Conservation (phyloP, 2,888 invertebrate species). For the Philopedon plagiatum region DNA sequence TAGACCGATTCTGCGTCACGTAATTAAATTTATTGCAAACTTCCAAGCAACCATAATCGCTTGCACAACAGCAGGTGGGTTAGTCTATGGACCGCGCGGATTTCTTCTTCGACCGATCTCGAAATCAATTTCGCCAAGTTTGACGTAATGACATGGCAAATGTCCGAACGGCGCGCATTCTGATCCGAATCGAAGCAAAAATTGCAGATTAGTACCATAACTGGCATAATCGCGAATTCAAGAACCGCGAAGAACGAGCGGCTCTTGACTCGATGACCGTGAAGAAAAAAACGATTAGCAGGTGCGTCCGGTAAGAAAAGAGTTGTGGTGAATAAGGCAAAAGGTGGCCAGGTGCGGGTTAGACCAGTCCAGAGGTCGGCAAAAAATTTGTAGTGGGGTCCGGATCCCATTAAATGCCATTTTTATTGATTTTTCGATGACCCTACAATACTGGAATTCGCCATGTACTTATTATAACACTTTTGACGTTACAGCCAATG, state of each 20-base stretch:
- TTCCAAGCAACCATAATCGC: background rate
- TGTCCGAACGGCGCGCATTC: constrained; percentile 3
- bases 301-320: constrained; percentile 15
- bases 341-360: background rate
- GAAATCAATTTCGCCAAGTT: constrained; percentile 20
- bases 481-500: no score
- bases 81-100: background rate
- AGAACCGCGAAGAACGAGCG: constrained; percentile 14
- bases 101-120: constrained; percentile 1
- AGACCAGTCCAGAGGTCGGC: no score
- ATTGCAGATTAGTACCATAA: constrained; percentile 27
- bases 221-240: constrained; percentile 19
- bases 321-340: background rate
- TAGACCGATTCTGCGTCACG: no score
- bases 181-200: constrained; percentile 15
- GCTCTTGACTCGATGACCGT: constrained; percentile 15
- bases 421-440: no score
- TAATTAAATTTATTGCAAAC: background rate
- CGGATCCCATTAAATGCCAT: no score
- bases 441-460: no score
- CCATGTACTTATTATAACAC: no score
- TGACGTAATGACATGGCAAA: constrained; percentile 23
- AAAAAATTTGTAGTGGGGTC: no score
- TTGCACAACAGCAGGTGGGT: background rate
- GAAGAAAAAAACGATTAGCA: constrained; percentile 19